These are phyloP conservation scores for Bursaphelenchus mucronatus DNA, from an alignment of 1,140 invertebrate genomes.

Conservation along the genomic window DNA sequence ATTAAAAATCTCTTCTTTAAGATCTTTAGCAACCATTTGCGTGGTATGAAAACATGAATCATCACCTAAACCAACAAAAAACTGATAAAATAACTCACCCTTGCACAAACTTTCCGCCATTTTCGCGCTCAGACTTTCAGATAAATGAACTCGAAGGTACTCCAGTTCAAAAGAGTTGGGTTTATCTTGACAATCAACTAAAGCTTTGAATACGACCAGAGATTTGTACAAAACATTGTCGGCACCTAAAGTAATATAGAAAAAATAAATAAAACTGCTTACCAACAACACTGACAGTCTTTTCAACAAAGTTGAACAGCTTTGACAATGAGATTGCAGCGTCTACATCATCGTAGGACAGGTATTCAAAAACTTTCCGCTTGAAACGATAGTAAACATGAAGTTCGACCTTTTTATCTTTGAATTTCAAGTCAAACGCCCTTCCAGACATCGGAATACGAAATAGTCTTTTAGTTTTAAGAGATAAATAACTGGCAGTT, in stretches of 20 bases:
- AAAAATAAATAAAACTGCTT: constrained; percentile 2
- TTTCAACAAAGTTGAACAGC: constrained; percentile 12
- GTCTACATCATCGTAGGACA: constrained; percentile 10
- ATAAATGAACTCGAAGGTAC: constrained; percentile 16
- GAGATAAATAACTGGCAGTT: no score
- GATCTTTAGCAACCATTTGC: no score
- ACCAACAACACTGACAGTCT: constrained; percentile 13
- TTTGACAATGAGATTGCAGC: constrained; percentile 11
- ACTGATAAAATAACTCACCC: not conserved
- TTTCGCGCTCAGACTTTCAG: constrained; percentile 1
- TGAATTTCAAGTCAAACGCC: no score
- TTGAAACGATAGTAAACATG: constrained; percentile 21
- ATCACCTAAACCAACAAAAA: no score
- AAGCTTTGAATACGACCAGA: constrained; percentile 16
- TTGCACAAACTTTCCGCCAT: not conserved
- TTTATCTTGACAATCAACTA: constrained; percentile 15
- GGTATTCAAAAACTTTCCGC: not conserved
- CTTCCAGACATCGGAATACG: no score
- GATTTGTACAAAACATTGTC: constrained; percentile 10
- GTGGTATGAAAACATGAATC: no score
- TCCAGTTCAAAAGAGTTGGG: constrained; percentile 16
- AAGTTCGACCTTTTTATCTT: not conserved
- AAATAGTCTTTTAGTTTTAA: no score
- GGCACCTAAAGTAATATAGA: constrained; percentile 10
- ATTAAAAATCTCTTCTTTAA: no score